Base-by-base conservation (phyloP, 2,888 invertebrate species). In the Didymodactylos carnosus region DNA sequence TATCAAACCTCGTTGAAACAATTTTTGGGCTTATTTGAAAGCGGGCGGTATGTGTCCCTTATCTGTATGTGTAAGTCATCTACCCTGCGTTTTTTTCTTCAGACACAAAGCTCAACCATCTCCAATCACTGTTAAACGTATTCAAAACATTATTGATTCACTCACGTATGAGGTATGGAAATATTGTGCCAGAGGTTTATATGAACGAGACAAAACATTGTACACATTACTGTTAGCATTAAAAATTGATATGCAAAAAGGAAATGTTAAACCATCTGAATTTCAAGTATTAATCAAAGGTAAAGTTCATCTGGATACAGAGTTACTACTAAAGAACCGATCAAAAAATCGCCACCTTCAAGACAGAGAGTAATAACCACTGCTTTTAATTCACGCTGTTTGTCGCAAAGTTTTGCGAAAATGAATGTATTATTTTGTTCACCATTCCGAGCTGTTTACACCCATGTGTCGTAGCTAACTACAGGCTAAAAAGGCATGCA, bases 261-360 rank as follows among this genome's bases (percentile, higher is more conserved):
- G 88, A 0, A 85, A 87, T 49, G 90, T 95, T 76, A 89, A 89
- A 0, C 91, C 91, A 78, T 90, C 91, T 69, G 94, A 95, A 83
- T 95, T 95, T 82, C 89, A 91, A 87, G 89, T 91, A 0, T 92
- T 95, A 78, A 93, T 95, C 75, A 95, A 95, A 85, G 94, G 86
- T 84, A n/a, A n/a, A n/a, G n/a, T n/a, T n/a, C n/a, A n/a, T n/a
- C 75, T 72, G 77, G 3, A 72, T 72, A 29, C 25, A 72, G 53
- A 40, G 16, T 39, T 46, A 23, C 16, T 70, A 76, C 35, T 72
- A 8, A 16, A 40, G 23, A 46, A 46, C 19, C 43, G 6, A 25
- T 41, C 19, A 11, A n/a, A 25, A 62, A 69, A 19, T 75, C 71
- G 16, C 23, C 53, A n/a, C n/a, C n/a, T n/a, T n/a, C n/a, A n/a